phyloP scores from a whole-genome alignment of 2,113 vertebrate genomes.

The Hippoglossus stenolepis region DNA sequence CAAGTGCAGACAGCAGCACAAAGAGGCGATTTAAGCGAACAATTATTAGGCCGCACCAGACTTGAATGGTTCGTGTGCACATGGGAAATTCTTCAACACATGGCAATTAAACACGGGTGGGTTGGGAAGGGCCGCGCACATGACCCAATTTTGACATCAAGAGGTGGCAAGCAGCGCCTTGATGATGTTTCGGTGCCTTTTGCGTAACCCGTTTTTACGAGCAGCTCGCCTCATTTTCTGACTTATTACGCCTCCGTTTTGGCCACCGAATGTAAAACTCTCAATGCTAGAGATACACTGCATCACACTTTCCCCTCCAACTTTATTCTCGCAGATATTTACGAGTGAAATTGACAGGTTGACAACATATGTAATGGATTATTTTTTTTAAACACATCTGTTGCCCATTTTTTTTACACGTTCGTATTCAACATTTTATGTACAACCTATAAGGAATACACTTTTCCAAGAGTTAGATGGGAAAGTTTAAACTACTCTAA shows the following conservation, averaged over 20 bases:
- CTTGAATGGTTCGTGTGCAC: slow-evolving; percentile 67
- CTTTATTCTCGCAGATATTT: not conserved
- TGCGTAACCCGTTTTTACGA: slow-evolving; percentile 47
- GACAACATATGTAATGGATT: not conserved
- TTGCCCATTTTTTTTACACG: not conserved
- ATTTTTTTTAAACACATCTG: not conserved
- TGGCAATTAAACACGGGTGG: slow-evolving; percentile 75
- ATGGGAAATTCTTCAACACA: slow-evolving; percentile 70
- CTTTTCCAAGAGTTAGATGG: too few species aligned
- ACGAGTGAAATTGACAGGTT: not conserved
- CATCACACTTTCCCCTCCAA: not conserved
- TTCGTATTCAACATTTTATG: not conserved
- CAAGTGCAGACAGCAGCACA: slow-evolving; percentile 67
- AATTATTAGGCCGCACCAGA: slow-evolving; percentile 73
- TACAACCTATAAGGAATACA: too few species aligned
- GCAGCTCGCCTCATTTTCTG: slow-evolving; percentile 27
- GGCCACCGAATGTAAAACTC: slow-evolving; percentile 14
- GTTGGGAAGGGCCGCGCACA: slow-evolving; percentile 56
- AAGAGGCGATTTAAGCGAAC: slow-evolving; percentile 74
- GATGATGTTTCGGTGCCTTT: slow-evolving; percentile 51
- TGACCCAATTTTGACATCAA: slow-evolving; percentile 73
- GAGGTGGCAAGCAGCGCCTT: slow-evolving; percentile 35
- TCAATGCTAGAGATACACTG: not conserved
- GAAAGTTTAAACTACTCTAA: too few species aligned
- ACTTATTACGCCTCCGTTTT: slow-evolving; percentile 38